These are phyloP conservation scores for Brachyhypopomus gauderio DNA, from an alignment of 2,113 vertebrate species.

Conservation along the genomic window DNA sequence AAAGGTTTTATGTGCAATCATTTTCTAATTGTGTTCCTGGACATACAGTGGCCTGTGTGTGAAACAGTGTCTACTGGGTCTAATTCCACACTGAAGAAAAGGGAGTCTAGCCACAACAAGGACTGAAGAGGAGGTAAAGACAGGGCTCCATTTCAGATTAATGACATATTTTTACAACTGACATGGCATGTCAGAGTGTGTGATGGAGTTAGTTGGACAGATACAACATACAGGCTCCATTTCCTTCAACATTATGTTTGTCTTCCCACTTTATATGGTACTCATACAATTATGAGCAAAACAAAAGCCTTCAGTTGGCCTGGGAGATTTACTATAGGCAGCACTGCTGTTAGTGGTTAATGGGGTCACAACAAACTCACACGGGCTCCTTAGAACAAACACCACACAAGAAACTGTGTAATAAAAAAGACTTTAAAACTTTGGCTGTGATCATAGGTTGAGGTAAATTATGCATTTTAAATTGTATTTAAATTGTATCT, in stretches of 20 bases:
- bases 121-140: background rate
- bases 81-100: background rate
- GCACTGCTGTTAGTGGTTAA: slow-evolving; percentile 27
- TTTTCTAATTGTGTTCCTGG: slow-evolving; percentile 33
- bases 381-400: slow-evolving; percentile 27
- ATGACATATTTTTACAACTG: background rate
- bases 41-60: background rate
- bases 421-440: slow-evolving; percentile 5
- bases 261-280: slow-evolving; percentile 1
- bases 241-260: slow-evolving; percentile 7
- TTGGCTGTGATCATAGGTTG: background rate
- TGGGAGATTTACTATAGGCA: background rate
- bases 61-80: background rate
- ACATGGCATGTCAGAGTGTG: background rate
- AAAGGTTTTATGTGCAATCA: slow-evolving; percentile 4
- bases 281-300: background rate
- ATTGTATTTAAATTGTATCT: slow-evolving; percentile 22
- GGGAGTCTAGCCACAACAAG: background rate
- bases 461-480: slow-evolving; percentile 8
- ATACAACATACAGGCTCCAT: background rate
- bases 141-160: background rate
- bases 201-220: background rate
- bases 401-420: background rate
- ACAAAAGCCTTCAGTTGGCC: background rate
- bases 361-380: slow-evolving; percentile 38